Evolutionary conservation across 2,113 vertebrate genomes (phyloP).

Genomic region (Garra rufa): DNA sequence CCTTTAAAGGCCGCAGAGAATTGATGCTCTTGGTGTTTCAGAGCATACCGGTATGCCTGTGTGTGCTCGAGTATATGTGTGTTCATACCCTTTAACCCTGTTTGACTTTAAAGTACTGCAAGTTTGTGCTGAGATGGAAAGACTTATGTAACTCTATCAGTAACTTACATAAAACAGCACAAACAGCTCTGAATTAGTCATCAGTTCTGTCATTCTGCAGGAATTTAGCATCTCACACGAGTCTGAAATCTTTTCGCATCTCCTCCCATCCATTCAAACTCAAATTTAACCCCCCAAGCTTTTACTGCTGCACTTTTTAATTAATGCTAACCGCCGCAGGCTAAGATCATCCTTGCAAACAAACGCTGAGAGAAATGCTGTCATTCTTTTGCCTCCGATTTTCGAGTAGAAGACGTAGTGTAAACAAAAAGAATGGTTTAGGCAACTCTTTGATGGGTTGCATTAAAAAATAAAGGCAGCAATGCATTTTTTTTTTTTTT

Average conservation of each 20-base stretch:
- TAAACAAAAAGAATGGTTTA: background rate
- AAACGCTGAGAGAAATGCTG: conserved; percentile 33
- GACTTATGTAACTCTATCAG: conserved; percentile 54
- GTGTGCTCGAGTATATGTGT: background rate
- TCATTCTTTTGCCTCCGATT: background rate
- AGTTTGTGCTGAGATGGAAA: conserved; percentile 49
- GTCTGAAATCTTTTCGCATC: conserved; percentile 48
- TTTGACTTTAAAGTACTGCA: conserved; percentile 20
- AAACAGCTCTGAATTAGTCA: conserved; percentile 46
- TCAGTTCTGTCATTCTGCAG: conserved; percentile 44
- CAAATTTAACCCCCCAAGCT: conserved; percentile 19
- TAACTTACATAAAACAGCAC: conserved; percentile 50
- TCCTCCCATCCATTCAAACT: conserved; percentile 25
- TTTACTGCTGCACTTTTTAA: conserved; percentile 39
- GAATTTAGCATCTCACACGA: conserved; percentile 42
- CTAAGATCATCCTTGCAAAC: conserved; percentile 46
- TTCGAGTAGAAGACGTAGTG: background rate
- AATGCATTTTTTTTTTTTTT: background rate
- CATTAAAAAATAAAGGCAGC: background rate
- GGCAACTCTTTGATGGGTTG: background rate
- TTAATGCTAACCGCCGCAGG: conserved; percentile 37
- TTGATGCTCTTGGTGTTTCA: background rate
- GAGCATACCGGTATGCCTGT: background rate
- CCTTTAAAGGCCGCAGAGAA: background rate
- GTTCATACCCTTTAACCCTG: conserved; percentile 22